Evolutionary conservation across 2,797 vertebrate species (phyloP).

Genomic region (Rhyacichthys aspro): DNA sequence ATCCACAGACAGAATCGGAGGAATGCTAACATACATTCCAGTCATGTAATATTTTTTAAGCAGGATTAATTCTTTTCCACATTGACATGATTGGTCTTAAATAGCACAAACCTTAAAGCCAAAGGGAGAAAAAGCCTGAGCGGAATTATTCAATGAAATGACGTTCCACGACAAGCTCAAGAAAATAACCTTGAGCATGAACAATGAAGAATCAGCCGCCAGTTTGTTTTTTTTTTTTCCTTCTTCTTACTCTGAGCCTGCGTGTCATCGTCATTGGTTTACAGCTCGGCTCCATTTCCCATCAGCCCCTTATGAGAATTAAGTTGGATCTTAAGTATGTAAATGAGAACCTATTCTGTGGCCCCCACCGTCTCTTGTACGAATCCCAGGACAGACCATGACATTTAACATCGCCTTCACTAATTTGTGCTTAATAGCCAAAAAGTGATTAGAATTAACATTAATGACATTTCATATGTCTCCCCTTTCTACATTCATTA

Average conservation of each 20-base stretch:
- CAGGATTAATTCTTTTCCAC: slow-evolving; percentile 75
- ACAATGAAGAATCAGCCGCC: slow-evolving; percentile 78
- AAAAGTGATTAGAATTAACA: slow-evolving; percentile 86
- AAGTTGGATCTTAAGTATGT: slow-evolving; percentile 83
- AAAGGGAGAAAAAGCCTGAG: slow-evolving; percentile 70
- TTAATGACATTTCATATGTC: slow-evolving; percentile 83
- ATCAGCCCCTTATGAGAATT: slow-evolving; percentile 78
- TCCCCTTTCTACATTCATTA: slow-evolving; percentile 75
- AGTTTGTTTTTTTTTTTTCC: slow-evolving; percentile 75
- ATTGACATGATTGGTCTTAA: slow-evolving; percentile 80
- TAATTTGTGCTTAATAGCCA: slow-evolving; percentile 85
- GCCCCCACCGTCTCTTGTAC: slow-evolving; percentile 62
- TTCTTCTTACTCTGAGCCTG: slow-evolving; percentile 30
- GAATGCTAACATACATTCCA: slow-evolving; percentile 63
- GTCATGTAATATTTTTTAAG: slow-evolving; percentile 76
- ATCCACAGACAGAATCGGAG: slow-evolving; percentile 67
- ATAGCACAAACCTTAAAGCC: slow-evolving; percentile 77
- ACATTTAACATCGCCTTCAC: slow-evolving; percentile 84
- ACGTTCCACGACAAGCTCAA: slow-evolving; percentile 69
- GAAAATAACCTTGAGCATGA: slow-evolving; percentile 80
- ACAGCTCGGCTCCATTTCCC: slow-evolving; percentile 72
- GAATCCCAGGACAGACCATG: slow-evolving; percentile 84
- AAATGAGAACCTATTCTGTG: slow-evolving; percentile 79
- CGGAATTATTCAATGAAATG: slow-evolving; percentile 75
- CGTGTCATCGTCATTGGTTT: slow-evolving; percentile 66